These are phyloP conservation scores for Hirundo rustica DNA, from an alignment of 2,797 vertebrate species.

Conservation along the genomic window DNA sequence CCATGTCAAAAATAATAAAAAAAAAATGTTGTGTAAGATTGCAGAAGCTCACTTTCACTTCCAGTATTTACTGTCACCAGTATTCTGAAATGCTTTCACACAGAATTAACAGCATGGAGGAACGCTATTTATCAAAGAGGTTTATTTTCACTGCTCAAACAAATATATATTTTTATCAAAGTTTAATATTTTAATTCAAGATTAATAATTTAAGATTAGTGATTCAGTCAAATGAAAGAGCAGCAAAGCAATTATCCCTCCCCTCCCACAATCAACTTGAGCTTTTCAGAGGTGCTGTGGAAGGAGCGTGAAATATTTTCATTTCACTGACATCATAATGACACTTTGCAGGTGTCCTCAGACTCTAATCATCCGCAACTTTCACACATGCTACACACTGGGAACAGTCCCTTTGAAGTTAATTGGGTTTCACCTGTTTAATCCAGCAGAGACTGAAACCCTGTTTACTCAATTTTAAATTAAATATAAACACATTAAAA, in stretches of 20 bases:
- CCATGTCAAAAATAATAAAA: neutral
- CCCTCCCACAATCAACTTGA: neutral
- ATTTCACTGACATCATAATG: neutral
- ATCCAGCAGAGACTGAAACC: slow-evolving; percentile 29
- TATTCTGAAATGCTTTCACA: neutral
- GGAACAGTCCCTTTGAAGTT: neutral
- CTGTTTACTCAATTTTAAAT: slow-evolving; percentile 20
- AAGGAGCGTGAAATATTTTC: neutral
- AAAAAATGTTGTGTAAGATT: neutral
- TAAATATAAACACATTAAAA: slow-evolving; percentile 29
- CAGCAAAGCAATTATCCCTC: neutral
- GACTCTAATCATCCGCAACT: neutral
- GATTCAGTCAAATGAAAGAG: neutral
- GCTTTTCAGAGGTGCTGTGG: neutral
- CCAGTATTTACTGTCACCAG: neutral
- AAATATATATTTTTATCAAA: neutral
- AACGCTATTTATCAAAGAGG: neutral
- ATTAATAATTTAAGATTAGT: neutral
- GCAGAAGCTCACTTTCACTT: neutral
- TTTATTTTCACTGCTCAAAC: neutral
- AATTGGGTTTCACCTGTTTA: slow-evolving; percentile 45
- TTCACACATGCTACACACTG: neutral
- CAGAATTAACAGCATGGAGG: neutral
- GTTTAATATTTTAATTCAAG: neutral
- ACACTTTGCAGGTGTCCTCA: neutral